Evolutionary conservation across 2,797 vertebrate species (phyloP).

Genomic region (Sebastes taczanowskii): DNA sequence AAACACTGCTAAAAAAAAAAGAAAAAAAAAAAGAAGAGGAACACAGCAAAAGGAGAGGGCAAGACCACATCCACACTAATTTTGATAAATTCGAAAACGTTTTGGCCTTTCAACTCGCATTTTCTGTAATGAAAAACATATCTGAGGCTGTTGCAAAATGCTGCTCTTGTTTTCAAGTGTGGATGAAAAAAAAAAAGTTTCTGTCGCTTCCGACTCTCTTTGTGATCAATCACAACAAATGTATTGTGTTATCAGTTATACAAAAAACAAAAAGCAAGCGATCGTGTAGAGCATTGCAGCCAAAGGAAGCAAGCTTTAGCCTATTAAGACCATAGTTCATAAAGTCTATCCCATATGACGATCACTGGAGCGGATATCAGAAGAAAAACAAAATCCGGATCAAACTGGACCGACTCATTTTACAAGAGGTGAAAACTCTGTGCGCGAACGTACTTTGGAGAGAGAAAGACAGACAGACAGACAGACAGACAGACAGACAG

Average conservation of each 20-base stretch:
- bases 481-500: no score
- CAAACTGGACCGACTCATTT: no score
- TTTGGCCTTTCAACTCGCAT: constrained; percentile 1
- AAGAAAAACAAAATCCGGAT: no score
- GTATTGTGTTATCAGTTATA: neutral
- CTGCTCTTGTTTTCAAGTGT: neutral
- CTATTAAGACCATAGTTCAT: neutral
- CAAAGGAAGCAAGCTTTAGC: neutral
- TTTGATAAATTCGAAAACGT: neutral
- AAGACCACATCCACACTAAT: neutral
- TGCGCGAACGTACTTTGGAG: no score
- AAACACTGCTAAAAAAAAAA: neutral
- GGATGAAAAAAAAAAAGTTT: neutral
- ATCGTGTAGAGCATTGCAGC: neutral
- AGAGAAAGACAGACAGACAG: no score
- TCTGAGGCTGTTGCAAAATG: neutral
- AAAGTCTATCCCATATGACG: neutral
- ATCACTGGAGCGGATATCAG: no score
- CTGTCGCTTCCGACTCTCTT: neutral
- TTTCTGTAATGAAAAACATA: neutral
- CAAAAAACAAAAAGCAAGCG: neutral
- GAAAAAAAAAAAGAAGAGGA: neutral
- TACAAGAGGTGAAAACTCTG: no score
- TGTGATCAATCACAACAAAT: constrained; percentile 9
- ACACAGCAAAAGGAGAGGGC: neutral